These are phyloP conservation scores for Ernsta delagoae DNA, from an alignment of 2,888 invertebrate species.

Conservation along the genomic window DNA sequence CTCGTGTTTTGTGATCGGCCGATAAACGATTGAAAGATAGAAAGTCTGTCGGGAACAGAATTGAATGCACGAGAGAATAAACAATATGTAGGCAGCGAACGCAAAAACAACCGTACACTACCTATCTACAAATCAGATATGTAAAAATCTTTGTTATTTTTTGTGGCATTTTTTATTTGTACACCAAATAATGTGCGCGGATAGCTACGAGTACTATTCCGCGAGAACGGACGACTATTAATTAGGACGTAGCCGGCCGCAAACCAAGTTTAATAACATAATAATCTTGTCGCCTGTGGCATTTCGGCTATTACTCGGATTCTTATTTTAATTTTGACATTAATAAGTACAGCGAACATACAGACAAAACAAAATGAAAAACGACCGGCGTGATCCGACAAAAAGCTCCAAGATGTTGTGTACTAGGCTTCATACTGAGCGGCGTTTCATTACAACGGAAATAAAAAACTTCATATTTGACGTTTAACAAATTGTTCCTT, in stretches of 20 bases:
- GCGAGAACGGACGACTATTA: constrained; percentile 63
- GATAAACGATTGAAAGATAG: constrained; percentile 78
- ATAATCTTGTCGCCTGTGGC: constrained; percentile 76
- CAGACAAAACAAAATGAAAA: constrained; percentile 79
- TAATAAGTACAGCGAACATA: constrained; percentile 67
- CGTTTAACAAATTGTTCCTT: constrained; percentile 85
- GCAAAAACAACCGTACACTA: constrained; percentile 58
- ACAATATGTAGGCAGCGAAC: constrained; percentile 65
- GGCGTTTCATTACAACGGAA: constrained; percentile 79
- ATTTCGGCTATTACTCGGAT: constrained; percentile 62
- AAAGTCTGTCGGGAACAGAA: constrained; percentile 75
- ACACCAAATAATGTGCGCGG: constrained; percentile 41
- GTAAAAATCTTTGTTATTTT: constrained; percentile 39
- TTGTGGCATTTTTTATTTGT: constrained; percentile 39
- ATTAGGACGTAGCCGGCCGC: constrained; percentile 62
- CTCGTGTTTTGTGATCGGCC: constrained; percentile 75
- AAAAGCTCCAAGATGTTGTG: constrained; percentile 72
- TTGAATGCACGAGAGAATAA: constrained; percentile 66
- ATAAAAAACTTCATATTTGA: constrained; percentile 83
- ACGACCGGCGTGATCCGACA: constrained; percentile 71
- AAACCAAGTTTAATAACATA: constrained; percentile 65
- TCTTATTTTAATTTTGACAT: constrained; percentile 76
- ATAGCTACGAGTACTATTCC: constrained; percentile 46
- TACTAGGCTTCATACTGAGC: constrained; percentile 78
- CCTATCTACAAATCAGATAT: constrained; percentile 57